Evolutionary conservation across 64 coral and sea anemone species (phyloP), one percentile per base, ranked within the genome.

Genomic region (Astreopora myriophthalma): DNA sequence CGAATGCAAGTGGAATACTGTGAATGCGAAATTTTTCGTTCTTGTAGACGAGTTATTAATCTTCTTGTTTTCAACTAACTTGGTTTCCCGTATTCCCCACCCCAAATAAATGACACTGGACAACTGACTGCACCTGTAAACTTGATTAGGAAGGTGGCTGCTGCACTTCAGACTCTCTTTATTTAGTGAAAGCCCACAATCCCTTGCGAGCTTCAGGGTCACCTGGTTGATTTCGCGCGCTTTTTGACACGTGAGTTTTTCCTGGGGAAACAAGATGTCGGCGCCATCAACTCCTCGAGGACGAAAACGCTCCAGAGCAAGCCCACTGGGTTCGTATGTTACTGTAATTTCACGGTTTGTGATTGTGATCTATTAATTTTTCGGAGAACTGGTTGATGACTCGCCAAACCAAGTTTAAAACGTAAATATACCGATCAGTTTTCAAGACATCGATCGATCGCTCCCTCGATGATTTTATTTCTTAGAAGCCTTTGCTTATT

Each of bases 241-340:
- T 92, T 92, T 92, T 92, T 76, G 46, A 85, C 90, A 92, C 82
- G 90, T 92, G 89, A 92, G 89, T 83, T 46, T 35, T 2, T 8
- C 19, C 48, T 8, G 39, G 30, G 25, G 22, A 84, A 69, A 34
- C 69, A 97, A 90, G 17, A 97, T 97, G 95, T 97, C 95, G 48
- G 88, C 76, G 1, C 63, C 80, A 27, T 93, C 91, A 35, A 97
- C 91, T 28, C 95, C 95, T 19, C 62, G 71, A 70, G 91, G 95
- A 82, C 77, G 87, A 91, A 97, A 97, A 79, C 80, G 95, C 20
- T 94, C 95, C 17, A 79, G 95, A 74, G 74, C 87, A 23, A 78
- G 72, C 19, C 71, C 87, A 20, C 95, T 81, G 35, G 81, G 95
- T 90, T 74, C 79, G 81, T 87, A 30, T 42, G 16, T 52, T 14